Percentiles rank a stretch among this genome's conserved stretches.
phyloP scores from a whole-genome alignment of 2,113 vertebrate genomes.

The Anguilla japonica region DNA sequence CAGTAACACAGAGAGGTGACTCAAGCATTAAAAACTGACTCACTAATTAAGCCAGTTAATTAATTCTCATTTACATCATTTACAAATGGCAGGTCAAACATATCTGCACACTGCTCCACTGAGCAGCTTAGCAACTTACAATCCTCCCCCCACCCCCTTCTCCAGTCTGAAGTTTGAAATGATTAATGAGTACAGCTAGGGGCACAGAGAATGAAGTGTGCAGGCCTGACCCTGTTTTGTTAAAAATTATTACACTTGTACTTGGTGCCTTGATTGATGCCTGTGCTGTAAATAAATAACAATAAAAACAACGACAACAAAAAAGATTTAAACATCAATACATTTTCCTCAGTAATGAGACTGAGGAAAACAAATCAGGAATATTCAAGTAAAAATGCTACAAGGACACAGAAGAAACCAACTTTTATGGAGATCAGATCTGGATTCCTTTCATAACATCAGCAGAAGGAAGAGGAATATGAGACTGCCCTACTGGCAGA shows the following conservation, averaged over 20 bases:
- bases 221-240: slow-evolving; percentile 11
- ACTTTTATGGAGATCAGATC: slow-evolving; percentile 41
- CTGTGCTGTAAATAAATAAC: not conserved
- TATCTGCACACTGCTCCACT: slow-evolving; percentile 44
- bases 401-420: slow-evolving; percentile 36
- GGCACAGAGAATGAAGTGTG: not conserved
- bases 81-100: slow-evolving; percentile 54
- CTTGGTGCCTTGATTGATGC: not conserved
- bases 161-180: slow-evolving; percentile 45
- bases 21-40: slow-evolving; percentile 33
- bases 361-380: slow-evolving; percentile 30
- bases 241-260: not conserved
- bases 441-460: slow-evolving; percentile 48
- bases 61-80: slow-evolving; percentile 67
- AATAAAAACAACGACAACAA: too few species aligned
- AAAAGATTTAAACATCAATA: slow-evolving; percentile 22
- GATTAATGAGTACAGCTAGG: slow-evolving; percentile 50
- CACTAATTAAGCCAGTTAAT: slow-evolving; percentile 60
- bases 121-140: slow-evolving; percentile 36
- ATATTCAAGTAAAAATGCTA: slow-evolving; percentile 35
- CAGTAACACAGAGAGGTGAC: slow-evolving; percentile 13
- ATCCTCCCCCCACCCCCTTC: slow-evolving; percentile 24
- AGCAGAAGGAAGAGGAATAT: slow-evolving; percentile 31
- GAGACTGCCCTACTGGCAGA: slow-evolving; percentile 27
- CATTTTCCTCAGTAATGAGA: slow-evolving; percentile 15